Percentiles rank a stretch among this genome's conserved stretches.
These are phyloP conservation scores for Nycticryphes semicollaris DNA, from an alignment of 2,113 vertebrate genomes.

Conservation along the genomic window DNA sequence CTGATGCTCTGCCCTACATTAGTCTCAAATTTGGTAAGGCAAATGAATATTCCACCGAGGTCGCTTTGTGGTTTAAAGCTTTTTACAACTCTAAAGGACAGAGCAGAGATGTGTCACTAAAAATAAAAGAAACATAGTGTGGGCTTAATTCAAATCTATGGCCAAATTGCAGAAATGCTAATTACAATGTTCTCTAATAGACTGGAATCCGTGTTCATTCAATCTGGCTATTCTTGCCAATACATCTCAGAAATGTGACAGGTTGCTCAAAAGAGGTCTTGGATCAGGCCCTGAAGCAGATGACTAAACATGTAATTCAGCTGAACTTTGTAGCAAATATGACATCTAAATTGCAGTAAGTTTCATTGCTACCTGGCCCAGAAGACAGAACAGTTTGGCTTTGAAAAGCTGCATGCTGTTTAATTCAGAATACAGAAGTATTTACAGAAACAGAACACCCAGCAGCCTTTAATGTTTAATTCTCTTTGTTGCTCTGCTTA, in stretches of 20 bases:
- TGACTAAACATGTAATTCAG: not conserved
- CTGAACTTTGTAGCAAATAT: not conserved
- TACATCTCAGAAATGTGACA: not conserved
- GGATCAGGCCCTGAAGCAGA: not conserved
- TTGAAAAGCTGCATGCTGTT: not conserved
- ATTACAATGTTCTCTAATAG: not conserved
- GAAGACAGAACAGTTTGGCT: not conserved
- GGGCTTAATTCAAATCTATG: not conserved
- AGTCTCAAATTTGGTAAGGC: not conserved
- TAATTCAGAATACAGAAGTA: not conserved
- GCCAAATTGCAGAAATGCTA: slow-evolving; percentile 2
- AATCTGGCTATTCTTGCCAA: not conserved
- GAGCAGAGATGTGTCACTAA: not conserved
- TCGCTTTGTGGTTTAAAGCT: not conserved
- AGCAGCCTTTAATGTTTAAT: not conserved
- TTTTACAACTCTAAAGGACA: not conserved
- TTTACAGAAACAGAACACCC: slow-evolving; percentile 6
- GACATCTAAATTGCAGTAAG: not conserved
- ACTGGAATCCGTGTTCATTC: not conserved
- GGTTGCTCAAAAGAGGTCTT: not conserved
- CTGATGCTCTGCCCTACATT: not conserved
- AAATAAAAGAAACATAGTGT: not conserved
- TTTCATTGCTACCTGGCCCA: not conserved
- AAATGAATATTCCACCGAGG: not conserved
- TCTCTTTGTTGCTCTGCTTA: not conserved